Evolutionary conservation across 2,797 vertebrate species (phyloP).

Genomic region (Enteromius unitaeniatus): DNA sequence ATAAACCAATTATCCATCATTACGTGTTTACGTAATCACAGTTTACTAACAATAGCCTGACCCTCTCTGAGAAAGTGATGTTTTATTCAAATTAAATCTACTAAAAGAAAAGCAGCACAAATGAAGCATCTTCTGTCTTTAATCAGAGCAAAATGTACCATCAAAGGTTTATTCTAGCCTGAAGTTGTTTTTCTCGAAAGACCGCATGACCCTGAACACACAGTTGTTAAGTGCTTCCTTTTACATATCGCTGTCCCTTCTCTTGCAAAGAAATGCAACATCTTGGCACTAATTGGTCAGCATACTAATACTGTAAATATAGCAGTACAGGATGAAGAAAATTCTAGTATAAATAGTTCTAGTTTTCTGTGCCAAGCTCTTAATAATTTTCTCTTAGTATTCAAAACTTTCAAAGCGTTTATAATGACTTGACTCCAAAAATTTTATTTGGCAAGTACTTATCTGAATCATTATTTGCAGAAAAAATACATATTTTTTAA

Average conservation of each 20-base stretch:
- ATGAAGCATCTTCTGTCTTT: neutral
- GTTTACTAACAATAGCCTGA: neutral
- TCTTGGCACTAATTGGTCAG: conserved; percentile 18
- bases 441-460: neutral
- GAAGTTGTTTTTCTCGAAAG: neutral
- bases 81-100: neutral
- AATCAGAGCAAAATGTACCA: neutral
- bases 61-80: neutral
- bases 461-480: too few species aligned
- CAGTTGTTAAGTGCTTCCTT: neutral
- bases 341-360: neutral
- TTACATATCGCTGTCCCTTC: neutral
- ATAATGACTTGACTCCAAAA: neutral
- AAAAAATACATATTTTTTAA: neutral
- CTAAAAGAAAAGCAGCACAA: neutral
- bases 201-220: neutral
- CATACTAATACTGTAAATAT: conserved; percentile 2
- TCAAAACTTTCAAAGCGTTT: neutral
- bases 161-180: neutral
- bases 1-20: neutral
- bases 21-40: neutral
- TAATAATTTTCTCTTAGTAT: neutral
- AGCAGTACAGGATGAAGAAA: neutral
- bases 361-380: neutral
- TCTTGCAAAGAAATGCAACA: conserved; percentile 4